These are phyloP conservation scores for Spheniscus humboldti DNA, from an alignment of 2,797 vertebrate species.

Conservation along the genomic window DNA sequence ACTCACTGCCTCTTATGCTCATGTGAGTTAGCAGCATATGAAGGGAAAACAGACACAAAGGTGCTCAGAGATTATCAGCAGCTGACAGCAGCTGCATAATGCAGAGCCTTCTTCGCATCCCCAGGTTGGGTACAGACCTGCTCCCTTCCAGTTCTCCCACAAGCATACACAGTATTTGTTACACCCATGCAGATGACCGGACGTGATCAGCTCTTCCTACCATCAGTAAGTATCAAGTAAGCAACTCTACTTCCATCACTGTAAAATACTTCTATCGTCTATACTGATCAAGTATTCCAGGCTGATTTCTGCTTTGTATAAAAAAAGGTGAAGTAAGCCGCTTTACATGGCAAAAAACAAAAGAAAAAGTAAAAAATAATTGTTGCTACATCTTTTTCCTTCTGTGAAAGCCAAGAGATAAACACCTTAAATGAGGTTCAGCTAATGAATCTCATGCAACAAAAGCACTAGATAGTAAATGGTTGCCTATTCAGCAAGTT, in stretches of 20 bases:
- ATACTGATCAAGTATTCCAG: not conserved
- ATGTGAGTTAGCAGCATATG: rapidly evolving
- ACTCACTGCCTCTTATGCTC: rapidly evolving
- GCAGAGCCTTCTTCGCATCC: not conserved
- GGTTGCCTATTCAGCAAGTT: not conserved
- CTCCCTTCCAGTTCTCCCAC: not conserved
- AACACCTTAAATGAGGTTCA: not conserved
- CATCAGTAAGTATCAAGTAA: not conserved
- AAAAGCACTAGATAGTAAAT: not conserved
- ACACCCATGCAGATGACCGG: not conserved
- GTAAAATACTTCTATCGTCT: not conserved
- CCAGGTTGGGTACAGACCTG: not conserved
- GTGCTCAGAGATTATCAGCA: not conserved
- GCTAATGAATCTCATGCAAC: not conserved
- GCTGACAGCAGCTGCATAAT: not conserved
- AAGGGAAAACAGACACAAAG: not conserved
- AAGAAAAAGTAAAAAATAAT: not conserved
- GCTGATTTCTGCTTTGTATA: not conserved
- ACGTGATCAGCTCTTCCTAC: not conserved
- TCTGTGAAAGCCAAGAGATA: not conserved
- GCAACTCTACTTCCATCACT: not conserved
- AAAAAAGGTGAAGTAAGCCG: not conserved
- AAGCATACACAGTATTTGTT: not conserved
- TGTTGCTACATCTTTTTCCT: not conserved
- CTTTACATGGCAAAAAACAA: not conserved